These are phyloP conservation scores for Trachymyrmex cornetzi DNA, from an alignment of 1,140 invertebrate species.

Conservation along the genomic window DNA sequence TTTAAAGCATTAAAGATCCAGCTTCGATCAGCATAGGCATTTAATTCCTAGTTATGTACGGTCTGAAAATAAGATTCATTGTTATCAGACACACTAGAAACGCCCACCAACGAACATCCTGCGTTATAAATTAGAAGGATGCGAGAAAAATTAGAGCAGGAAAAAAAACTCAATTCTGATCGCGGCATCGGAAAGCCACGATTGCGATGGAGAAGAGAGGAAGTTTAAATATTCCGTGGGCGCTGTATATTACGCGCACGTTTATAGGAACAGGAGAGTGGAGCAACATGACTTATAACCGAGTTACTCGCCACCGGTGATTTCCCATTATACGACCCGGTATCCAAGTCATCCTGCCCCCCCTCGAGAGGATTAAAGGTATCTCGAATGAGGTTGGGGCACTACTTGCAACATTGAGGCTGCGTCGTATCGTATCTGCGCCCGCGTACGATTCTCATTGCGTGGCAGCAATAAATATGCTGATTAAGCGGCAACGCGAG, in stretches of 20 bases:
- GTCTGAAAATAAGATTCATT: too few relatives aligned
- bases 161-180: slow-evolving; percentile 1
- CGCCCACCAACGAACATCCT: neutral
- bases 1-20: too few relatives aligned
- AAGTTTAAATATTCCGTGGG: slow-evolving; percentile 64
- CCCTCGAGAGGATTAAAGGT: slow-evolving; percentile 69
- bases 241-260: slow-evolving; percentile 55
- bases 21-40: too few relatives aligned
- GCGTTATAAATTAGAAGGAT: slow-evolving; percentile 32
- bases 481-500: slow-evolving; percentile 76
- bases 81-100: neutral
- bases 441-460: slow-evolving; percentile 48
- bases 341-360: slow-evolving; percentile 66
- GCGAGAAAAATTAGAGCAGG: too few relatives aligned
- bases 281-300: slow-evolving; percentile 62
- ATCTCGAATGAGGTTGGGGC: slow-evolving; percentile 71
- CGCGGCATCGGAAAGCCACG: slow-evolving; percentile 11
- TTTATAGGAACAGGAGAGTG: slow-evolving; percentile 67
- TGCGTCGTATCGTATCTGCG: slow-evolving; percentile 50
- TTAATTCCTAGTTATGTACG: too few relatives aligned
- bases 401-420: slow-evolving; percentile 68
- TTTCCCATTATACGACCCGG: slow-evolving; percentile 68
- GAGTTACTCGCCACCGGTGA: slow-evolving; percentile 66
- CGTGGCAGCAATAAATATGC: slow-evolving; percentile 76
- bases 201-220: slow-evolving; percentile 34